These are phyloP conservation scores for Peromyscus californicus DNA, from an alignment of 2,113 vertebrate genomes.

Conservation along the genomic window DNA sequence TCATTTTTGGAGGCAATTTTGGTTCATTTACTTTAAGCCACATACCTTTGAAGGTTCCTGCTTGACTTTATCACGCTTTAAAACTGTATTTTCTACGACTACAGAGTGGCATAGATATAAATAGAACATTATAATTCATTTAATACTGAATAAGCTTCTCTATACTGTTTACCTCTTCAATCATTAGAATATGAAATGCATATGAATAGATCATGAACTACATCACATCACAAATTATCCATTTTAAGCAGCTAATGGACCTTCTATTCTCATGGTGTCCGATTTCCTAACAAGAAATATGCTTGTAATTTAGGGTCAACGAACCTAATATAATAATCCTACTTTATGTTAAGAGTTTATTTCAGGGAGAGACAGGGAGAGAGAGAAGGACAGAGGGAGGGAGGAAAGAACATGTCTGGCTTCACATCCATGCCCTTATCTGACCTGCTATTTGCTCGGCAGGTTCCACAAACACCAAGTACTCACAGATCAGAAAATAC, in stretches of 20 bases:
- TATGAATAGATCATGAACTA: conserved; percentile 25
- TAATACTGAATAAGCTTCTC: conserved; percentile 44
- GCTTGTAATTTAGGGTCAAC: not conserved
- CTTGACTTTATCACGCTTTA: conserved; percentile 25
- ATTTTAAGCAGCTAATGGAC: conserved; percentile 59
- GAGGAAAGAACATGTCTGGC: not conserved
- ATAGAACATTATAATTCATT: conserved; percentile 27
- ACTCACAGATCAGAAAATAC: not conserved
- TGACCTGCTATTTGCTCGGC: not conserved
- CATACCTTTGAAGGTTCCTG: not conserved
- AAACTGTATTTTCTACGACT: conserved; percentile 52
- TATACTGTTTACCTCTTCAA: conserved; percentile 26
- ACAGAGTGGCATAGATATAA: not conserved
- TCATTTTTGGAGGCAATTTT: conserved; percentile 33
- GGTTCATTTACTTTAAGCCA: conserved; percentile 16
- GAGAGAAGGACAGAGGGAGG: not conserved
- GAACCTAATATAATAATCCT: conserved; percentile 50
- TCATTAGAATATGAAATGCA: not conserved
- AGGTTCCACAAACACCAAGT: conserved; percentile 18
- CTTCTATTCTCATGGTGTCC: not conserved
- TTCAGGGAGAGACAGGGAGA: not conserved
- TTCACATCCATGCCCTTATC: not conserved
- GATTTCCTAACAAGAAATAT: not conserved
- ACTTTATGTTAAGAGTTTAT: conserved; percentile 49
- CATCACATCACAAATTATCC: conserved; percentile 28